These are phyloP conservation scores for Galbula dea DNA, from an alignment of 2,113 vertebrate species.

Conservation along the genomic window DNA sequence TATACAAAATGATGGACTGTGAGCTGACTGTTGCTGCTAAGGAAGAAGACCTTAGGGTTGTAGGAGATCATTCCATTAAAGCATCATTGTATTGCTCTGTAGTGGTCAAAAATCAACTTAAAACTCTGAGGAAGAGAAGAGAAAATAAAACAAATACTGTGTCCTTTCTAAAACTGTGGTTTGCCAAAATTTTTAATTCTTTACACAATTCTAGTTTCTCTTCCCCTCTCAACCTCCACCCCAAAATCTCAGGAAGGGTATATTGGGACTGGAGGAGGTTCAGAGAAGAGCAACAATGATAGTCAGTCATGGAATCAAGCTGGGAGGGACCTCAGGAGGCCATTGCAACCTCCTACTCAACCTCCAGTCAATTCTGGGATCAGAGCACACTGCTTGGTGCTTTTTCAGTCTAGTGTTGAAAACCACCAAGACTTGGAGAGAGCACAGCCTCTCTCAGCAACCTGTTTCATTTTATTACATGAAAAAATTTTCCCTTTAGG, in stretches of 20 bases:
- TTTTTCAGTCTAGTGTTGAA: neutral
- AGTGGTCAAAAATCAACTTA: neutral
- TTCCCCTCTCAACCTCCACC: neutral
- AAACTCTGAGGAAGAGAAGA: neutral
- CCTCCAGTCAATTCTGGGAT: neutral
- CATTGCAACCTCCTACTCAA: neutral
- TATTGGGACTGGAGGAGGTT: neutral
- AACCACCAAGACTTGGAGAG: neutral
- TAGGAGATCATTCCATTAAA: neutral
- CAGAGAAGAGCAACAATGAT: no score
- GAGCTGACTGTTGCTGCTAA: neutral
- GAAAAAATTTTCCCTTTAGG: neutral
- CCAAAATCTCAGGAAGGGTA: neutral
- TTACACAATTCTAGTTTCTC: neutral
- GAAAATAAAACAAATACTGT: neutral
- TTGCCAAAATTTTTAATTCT: neutral
- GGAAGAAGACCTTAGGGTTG: neutral
- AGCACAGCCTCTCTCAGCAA: neutral
- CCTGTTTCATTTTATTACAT: neutral
- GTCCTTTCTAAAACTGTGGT: neutral
- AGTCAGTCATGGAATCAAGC: neutral
- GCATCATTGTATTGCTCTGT: neutral
- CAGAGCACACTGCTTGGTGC: neutral
- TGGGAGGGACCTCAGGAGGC: neutral
- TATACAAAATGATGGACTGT: neutral